Percentiles rank a stretch among this genome's conserved stretches.
Conservation (phyloP, 2,113 vertebrate genomes). For the Lepisosteus oculatus region DNA sequence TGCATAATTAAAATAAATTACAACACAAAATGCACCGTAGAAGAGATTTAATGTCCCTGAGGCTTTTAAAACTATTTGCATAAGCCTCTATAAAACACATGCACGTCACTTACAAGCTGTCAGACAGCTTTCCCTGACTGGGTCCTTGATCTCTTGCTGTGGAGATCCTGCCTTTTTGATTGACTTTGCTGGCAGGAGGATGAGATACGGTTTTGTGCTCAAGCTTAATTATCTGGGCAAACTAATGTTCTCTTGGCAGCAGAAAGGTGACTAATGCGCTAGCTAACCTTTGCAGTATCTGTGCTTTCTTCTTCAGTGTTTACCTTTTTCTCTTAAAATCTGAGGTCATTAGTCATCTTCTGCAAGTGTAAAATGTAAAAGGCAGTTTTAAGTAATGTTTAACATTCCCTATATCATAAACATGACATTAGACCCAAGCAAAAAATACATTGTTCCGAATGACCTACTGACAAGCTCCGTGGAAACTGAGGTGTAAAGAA, state of each 20-base stretch:
- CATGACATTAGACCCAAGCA: too few relatives aligned
- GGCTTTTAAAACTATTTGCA: constrained; percentile 56
- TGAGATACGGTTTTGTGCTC: constrained; percentile 20
- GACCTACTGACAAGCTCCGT: too few relatives aligned
- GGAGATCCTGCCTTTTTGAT: constrained; percentile 36
- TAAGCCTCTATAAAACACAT: constrained; percentile 54
- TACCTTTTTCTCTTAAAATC: background rate
- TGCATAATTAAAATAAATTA: constrained; percentile 58
- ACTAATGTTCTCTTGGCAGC: background rate
- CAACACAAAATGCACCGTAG: constrained; percentile 43
- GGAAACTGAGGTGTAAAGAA: too few relatives aligned
- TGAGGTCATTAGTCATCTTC: background rate
- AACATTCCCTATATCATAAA: too few relatives aligned
- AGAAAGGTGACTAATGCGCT: constrained; percentile 1
- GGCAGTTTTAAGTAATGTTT: too few relatives aligned
- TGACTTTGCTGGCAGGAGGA: constrained; percentile 34
- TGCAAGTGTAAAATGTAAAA: too few relatives aligned
- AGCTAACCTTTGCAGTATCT: background rate
- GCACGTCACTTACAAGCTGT: constrained; percentile 53
- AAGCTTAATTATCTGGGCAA: constrained; percentile 18
- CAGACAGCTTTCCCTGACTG: constrained; percentile 45
- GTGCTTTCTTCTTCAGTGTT: background rate
- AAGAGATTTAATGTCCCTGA: constrained; percentile 54
- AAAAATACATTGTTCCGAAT: too few relatives aligned
- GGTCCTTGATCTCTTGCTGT: constrained; percentile 45